Evolutionary conservation across 2,797 vertebrate species (phyloP).

Genomic region (Paratrypauchen microcephalus): DNA sequence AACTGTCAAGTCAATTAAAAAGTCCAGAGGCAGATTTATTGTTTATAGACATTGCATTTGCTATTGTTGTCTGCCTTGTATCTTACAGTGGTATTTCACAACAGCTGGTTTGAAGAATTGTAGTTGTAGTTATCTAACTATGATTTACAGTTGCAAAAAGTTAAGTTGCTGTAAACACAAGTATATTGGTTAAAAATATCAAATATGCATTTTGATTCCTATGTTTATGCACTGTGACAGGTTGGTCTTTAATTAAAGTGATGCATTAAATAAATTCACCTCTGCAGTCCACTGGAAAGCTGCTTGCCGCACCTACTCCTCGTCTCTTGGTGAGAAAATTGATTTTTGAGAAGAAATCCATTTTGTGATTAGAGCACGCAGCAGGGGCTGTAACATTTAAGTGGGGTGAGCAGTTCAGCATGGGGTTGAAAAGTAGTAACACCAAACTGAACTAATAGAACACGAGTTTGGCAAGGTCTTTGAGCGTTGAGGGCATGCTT

Average conservation of each 20-base stretch:
- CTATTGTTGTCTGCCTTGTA: background rate
- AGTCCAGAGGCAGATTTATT: background rate
- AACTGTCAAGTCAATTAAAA: background rate
- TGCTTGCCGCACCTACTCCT: background rate
- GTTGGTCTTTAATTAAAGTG: slow-evolving; percentile 22
- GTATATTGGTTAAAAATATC: background rate
- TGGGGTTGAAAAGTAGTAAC: background rate
- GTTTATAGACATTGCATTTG: background rate
- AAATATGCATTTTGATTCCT: background rate
- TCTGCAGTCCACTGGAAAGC: slow-evolving; percentile 11
- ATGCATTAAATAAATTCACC: slow-evolving; percentile 31
- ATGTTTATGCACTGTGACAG: background rate
- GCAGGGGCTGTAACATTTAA: background rate
- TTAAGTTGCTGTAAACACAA: background rate
- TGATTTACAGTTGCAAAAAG: no score
- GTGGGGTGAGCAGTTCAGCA: background rate
- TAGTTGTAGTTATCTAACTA: no score
- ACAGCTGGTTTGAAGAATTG: background rate
- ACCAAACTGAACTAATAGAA: background rate
- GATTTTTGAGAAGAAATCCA: slow-evolving; percentile 19
- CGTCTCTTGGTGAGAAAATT: slow-evolving; percentile 26
- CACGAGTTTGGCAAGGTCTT: background rate
- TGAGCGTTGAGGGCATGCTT: background rate
- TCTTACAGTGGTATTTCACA: background rate
- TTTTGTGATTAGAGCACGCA: slow-evolving; percentile 10